Evolutionary conservation across 2,888 invertebrate genomes (phyloP), one percentile per base, ranked within the genome.

Genomic region (Cheilosia variabilis): DNA sequence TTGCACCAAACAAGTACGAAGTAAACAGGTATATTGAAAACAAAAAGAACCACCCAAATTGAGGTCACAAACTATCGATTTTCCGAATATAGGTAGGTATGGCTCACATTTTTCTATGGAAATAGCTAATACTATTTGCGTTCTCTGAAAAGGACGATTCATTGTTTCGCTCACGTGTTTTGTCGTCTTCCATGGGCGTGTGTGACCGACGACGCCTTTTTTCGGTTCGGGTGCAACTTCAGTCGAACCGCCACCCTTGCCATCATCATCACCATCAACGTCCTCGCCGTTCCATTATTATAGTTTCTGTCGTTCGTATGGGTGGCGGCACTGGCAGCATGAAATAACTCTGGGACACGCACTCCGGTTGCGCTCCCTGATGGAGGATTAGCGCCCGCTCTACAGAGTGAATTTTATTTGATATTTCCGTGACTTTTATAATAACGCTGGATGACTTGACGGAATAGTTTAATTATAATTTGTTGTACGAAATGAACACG

Each of bases 351-450:
- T 17, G n/a, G 3, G 31, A 31, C 82, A 82, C 82, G 82, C 82
- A 82, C 77, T 55, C 24, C 41, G 34, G 31, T 43, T 22, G 6
- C 22, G 62, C 7, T 66, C n/a, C 34, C n/a, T 22, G 41, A 15
- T 31, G 4, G 27, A 45, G 60, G 58, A 43, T 66, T 62, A 41
- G n/a, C 22, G n/a, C 31, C 47, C 75, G 19, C 37, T 37, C 37
- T 13, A 52, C 60, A 73, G 83, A 62, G 71, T 76, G 73, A 76
- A 83, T 83, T 88, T 90, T 88, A 90, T 90, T 90, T 88, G 89
- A 88, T 88, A 88, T 89, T 91, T 90, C 88, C 91, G 91, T 90
- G 90, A 90, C 90, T 77, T 60, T 52, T 53, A 52, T 52, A 76
- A 81, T 81, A 58, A 77, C 71, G 52, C 58, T 62, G 58, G 60